phyloP scores from a whole-genome alignment of 2,888 invertebrate genomes.

The Microchrysa polita region DNA sequence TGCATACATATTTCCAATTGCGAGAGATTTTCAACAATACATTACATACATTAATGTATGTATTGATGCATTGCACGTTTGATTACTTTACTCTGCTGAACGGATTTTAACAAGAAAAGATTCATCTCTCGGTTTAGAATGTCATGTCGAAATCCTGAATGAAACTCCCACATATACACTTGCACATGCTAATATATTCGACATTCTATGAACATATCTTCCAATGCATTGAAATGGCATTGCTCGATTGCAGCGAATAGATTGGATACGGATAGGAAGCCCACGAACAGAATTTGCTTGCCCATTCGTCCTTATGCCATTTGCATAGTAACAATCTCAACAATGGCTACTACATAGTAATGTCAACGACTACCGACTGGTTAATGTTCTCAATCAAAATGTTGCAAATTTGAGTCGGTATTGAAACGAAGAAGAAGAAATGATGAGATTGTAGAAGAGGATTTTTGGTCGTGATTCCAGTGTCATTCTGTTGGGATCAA shows the following conservation, averaged over 20 bases:
- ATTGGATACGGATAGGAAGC: not conserved
- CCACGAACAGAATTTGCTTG: not conserved
- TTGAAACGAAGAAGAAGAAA: conserved; percentile 23
- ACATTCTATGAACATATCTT: conserved; percentile 9
- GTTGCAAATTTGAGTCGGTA: conserved; percentile 20
- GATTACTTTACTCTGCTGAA: conserved; percentile 5
- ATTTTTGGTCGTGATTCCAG: not conserved
- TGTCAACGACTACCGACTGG: conserved; percentile 13
- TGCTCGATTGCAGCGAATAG: conserved; percentile 29
- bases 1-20: too few species aligned
- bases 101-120: not conserved
- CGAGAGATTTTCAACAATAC: too few species aligned
- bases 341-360: conserved; percentile 7
- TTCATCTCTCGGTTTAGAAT: conserved; percentile 31
- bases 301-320: not conserved
- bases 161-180: conserved; percentile 11
- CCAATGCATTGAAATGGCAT: conserved; percentile 9
- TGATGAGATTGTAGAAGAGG: not conserved
- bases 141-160: conserved; percentile 25
- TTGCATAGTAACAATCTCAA: conserved; percentile 20
- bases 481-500: too few species aligned
- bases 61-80: not conserved
- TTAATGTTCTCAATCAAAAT: conserved; percentile 37
- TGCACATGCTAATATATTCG: not conserved
- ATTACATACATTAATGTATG: too few species aligned